Evolutionary conservation across 2,797 vertebrate species (phyloP), one percentile per base, ranked within the genome.

Genomic region (Argya squamiceps): DNA sequence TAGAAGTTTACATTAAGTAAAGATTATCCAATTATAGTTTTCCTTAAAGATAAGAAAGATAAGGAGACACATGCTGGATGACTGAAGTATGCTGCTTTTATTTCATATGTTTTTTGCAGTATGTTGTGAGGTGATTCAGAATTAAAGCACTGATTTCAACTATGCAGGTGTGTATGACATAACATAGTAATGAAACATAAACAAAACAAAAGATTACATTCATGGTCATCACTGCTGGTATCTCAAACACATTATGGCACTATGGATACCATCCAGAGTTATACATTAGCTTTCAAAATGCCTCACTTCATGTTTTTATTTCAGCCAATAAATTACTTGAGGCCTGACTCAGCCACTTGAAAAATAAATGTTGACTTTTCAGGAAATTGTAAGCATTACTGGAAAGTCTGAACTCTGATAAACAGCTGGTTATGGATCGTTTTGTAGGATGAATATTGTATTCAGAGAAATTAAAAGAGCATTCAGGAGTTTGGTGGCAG

Each of bases 1-100:
- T 44, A 93, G 93, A 96, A 96, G 94, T 96, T 97, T 97, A 94
- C 88, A 95, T 96, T 96, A 95, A 97, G 92, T 88, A 89, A 96
- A 95, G 95, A 96, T 97, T 97, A 95, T 96, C 90, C 93, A 97
- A 96, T 96, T 97, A 97, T 26, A 93, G 83, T 89, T 96, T 96
- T 97, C 92, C 95, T 94, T 87, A 96, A 87, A 95, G 96, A 96
- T 96, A 96, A 92, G 93, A 83, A 80, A 60, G 94, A 96, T 96
- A 96, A 87, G 24, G 88, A 94, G 94, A 94, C 83, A 93, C 80
- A 73, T 70, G 62, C 77, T 92, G n/a, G 50, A 78, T 87, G 77
- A 76, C 83, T 96, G 24, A 95, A 92, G 47, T 52, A 87, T 84
- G 88, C 88, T 88, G 37, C 83, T 95, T 93, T 21, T 52, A 30